Evolutionary conservation across 2,888 invertebrate genomes (phyloP).

Genomic region (Chouioia cunea): DNA sequence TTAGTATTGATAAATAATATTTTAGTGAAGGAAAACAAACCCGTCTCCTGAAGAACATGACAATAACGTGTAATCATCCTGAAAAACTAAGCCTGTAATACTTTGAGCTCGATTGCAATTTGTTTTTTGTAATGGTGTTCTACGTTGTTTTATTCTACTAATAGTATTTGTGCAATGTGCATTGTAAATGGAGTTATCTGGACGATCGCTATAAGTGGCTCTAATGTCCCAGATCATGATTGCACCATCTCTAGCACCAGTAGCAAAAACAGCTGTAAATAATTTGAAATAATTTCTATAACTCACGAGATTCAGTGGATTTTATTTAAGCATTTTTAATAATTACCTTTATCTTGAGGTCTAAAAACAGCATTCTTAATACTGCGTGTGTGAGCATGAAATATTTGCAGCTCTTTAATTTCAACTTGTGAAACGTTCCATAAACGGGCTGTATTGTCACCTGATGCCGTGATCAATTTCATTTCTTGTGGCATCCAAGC

Average conservation of each 20-base stretch:
- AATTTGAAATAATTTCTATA: not conserved
- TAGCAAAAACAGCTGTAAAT: conserved; percentile 81
- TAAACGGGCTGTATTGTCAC: conserved; percentile 84
- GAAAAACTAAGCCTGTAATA: conserved; percentile 87
- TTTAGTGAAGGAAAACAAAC: conserved; percentile 61
- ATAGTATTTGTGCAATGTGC: conserved; percentile 68
- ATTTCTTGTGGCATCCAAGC: conserved; percentile 85
- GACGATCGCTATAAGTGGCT: conserved; percentile 65
- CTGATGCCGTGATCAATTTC: conserved; percentile 87
- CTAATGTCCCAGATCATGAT: conserved; percentile 89
- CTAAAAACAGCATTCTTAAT: conserved; percentile 86
- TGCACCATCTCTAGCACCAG: conserved; percentile 90
- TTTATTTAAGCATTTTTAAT: conserved; percentile 3
- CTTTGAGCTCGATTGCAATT: conserved; percentile 71
- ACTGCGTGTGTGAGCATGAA: conserved; percentile 83
- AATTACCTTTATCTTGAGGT: conserved; percentile 73
- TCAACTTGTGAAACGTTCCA: conserved; percentile 77
- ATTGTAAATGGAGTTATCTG: conserved; percentile 80
- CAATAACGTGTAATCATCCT: conserved; percentile 81
- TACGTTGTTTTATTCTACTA: conserved; percentile 57
- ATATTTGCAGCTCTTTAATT: conserved; percentile 71
- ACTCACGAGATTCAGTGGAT: conserved; percentile 7
- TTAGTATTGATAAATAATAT: conserved; percentile 3
- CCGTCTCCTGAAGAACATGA: conserved; percentile 92
- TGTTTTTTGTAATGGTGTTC: conserved; percentile 19